phyloP scores from a whole-genome alignment of 2,888 invertebrate species.

The Thera obeliscata region DNA sequence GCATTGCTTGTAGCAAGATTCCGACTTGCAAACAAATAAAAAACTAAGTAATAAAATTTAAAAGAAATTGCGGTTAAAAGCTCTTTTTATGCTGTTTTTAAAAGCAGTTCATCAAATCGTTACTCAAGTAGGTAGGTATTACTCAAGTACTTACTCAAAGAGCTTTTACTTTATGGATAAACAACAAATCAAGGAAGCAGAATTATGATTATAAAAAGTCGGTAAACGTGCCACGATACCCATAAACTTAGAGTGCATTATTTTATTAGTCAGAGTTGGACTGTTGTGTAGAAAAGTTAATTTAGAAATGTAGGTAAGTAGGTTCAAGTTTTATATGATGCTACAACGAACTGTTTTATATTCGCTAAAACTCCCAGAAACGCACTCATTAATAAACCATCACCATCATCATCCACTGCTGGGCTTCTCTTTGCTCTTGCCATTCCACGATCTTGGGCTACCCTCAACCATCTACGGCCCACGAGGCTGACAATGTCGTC shows the following conservation, averaged over 20 bases:
- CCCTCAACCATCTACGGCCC: too few relatives aligned
- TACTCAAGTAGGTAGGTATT: slow-evolving; percentile 52
- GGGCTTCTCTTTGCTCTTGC: too few relatives aligned
- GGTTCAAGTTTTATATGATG: too few relatives aligned
- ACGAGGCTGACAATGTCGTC: too few relatives aligned
- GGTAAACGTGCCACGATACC: slow-evolving; percentile 67
- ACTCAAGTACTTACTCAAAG: slow-evolving; percentile 45
- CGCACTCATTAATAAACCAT: too few relatives aligned
- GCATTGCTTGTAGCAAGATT: too few relatives aligned
- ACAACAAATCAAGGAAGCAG: slow-evolving; percentile 62
- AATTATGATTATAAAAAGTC: slow-evolving; percentile 78
- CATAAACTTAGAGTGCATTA: slow-evolving; percentile 75
- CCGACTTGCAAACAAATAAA: not conserved
- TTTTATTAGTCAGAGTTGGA: slow-evolving; percentile 71
- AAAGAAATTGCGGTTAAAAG: slow-evolving; percentile 10
- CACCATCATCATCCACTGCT: too few relatives aligned
- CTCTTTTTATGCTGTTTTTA: slow-evolving; percentile 21
- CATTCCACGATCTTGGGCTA: too few relatives aligned
- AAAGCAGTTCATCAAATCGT: slow-evolving; percentile 62
- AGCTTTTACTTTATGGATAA: slow-evolving; percentile 43
- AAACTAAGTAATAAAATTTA: not conserved
- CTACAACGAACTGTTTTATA: too few relatives aligned
- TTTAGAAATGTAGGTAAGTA: too few relatives aligned
- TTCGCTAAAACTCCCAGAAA: too few relatives aligned
- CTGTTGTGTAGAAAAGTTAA: slow-evolving; percentile 48